phyloP scores from a whole-genome alignment of 2,888 invertebrate species.

The Griposia aprilina region DNA sequence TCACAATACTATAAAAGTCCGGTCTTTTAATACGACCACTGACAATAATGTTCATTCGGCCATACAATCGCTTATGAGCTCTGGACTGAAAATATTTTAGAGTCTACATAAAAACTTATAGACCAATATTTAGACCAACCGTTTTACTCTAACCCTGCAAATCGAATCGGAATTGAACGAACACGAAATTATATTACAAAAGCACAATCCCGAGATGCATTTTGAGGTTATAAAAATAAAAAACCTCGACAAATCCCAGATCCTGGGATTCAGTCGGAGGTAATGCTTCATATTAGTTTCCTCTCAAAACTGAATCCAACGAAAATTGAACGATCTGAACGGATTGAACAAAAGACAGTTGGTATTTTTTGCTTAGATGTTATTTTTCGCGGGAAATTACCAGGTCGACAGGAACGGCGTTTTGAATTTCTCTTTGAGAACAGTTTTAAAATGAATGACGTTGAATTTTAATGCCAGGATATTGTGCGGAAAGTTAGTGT shows the following conservation, averaged over 20 bases:
- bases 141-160: constrained; percentile 40
- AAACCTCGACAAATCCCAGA: constrained; percentile 62
- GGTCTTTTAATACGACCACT: constrained; percentile 14
- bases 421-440: constrained; percentile 35
- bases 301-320: constrained; percentile 63
- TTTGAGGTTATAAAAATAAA: constrained; percentile 68
- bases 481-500: constrained; percentile 44
- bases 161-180: constrained; percentile 54
- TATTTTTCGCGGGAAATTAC: constrained; percentile 45
- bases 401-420: constrained; percentile 6
- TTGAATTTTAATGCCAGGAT: constrained; percentile 51
- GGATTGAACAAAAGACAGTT: constrained; percentile 62
- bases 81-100: constrained; percentile 19
- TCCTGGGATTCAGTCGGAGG: constrained; percentile 55
- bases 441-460: constrained; percentile 49
- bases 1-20: not conserved
- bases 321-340: constrained; percentile 69
- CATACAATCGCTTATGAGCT: not conserved
- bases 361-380: constrained; percentile 37
- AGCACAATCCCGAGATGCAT: constrained; percentile 62
- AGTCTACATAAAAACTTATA: constrained; percentile 39
- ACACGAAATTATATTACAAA: constrained; percentile 57
- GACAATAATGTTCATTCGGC: constrained; percentile 18
- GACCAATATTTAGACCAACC: constrained; percentile 40
- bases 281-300: constrained; percentile 72